Base-by-base conservation (phyloP, 2,888 invertebrate species). In the Syrphus vitripennis region DNA sequence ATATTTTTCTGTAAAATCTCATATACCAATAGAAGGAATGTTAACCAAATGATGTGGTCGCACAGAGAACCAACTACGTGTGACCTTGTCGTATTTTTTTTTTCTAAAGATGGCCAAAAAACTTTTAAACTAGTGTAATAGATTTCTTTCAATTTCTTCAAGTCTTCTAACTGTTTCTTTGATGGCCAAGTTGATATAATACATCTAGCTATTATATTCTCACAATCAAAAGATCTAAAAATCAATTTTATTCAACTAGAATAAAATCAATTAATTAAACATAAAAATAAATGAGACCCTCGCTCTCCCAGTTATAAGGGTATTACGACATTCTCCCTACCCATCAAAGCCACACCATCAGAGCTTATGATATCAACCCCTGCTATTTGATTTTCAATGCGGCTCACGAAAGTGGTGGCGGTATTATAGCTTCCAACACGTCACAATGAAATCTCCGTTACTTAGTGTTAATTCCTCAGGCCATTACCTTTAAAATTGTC, bases 391-490 rank as follows among this genome's bases (percentile, higher is more conserved):
- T 61, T 61, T 61, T 24, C 40, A 61, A 61, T 61, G 14, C n/a
- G n/a, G 40, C 31, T 53, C 55, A 37, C 19, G 37, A 50, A 53
- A 57, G 40, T 45, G 53, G 10, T 29, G n/a, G 19, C 12, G n/a
- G n/a, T n/a, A n/a, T n/a, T n/a, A n/a, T 7, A 19, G 21, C 37
- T 45, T 14, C 26, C 29, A 55, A 12, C 40, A 80, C 71, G 71
- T 76, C 80, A 80, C 71, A 80, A 76, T 53, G 42, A 80, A 80
- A 80, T 84, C 80, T 80, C 53, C 75, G 67, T 71, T 45, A 40
- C 65, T 84, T 76, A 67, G 71, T 80, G 80, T 80, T 76, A 80
- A 72, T 80, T 80, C 83, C 75, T 55, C 59, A 29, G 67, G 70
- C 70, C 75, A 76, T 80, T 75, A 71, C 59, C 80, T 37, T n/a